These are phyloP conservation scores for Torymus auratus DNA, from an alignment of 2,888 invertebrate species.

Conservation along the genomic window DNA sequence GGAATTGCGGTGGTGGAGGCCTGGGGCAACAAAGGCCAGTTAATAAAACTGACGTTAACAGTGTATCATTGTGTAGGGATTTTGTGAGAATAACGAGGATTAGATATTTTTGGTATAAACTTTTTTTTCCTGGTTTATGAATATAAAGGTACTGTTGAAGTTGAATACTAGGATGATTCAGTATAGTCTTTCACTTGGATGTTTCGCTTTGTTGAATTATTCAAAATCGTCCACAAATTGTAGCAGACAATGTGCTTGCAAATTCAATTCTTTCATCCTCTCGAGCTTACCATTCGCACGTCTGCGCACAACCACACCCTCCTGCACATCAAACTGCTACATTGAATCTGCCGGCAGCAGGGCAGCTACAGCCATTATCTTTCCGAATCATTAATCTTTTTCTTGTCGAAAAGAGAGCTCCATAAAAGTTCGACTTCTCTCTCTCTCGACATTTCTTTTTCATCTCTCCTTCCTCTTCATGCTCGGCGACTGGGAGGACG, in stretches of 20 bases:
- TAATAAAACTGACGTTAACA: no score
- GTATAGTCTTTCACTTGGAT: no score
- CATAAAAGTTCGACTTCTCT: constrained; percentile 46
- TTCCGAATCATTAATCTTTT: constrained; percentile 66
- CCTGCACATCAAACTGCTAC: background rate
- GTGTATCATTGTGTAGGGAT: no score
- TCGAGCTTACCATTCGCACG: background rate
- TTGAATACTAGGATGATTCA: no score
- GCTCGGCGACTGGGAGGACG: constrained; percentile 25
- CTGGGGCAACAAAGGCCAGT: no score
- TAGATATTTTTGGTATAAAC: no score
- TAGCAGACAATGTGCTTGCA: background rate
- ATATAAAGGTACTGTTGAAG: no score
- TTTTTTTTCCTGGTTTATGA: no score
- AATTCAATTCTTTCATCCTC: constrained; percentile 28
- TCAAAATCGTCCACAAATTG: no score
- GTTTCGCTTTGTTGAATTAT: no score
- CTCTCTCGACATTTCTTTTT: constrained; percentile 8
- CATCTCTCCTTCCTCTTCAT: constrained; percentile 19
- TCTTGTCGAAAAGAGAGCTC: constrained; percentile 58
- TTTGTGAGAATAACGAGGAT: no score
- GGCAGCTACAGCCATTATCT: constrained; percentile 62
- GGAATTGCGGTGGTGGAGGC: no score
- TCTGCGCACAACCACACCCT: constrained; percentile 28
- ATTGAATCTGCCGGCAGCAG: constrained; percentile 21